Percentiles rank a stretch among this genome's conserved stretches.
Evolutionary conservation across 2,888 invertebrate species (phyloP).

Genomic region (Listrodromus nycthemerus): DNA sequence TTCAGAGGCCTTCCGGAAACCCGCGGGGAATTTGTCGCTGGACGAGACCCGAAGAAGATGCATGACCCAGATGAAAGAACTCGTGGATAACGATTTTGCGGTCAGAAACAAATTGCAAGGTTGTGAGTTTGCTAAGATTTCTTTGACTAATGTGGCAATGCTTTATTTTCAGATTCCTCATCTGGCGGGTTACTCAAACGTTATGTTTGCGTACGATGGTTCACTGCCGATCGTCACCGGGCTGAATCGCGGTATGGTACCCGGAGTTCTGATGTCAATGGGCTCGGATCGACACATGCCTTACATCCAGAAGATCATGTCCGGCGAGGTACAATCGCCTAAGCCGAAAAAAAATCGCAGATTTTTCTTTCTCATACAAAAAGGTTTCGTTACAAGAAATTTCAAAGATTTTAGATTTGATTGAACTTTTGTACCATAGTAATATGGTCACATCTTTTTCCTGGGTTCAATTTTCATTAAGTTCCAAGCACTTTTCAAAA

Average conservation of each 20-base stretch:
- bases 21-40: conserved; percentile 86
- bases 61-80: conserved; percentile 68
- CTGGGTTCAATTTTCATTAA: too few relatives aligned
- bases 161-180: conserved; percentile 60
- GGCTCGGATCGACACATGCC: conserved; percentile 85
- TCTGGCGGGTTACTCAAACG: conserved; percentile 65
- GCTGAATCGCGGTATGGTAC: conserved; percentile 85
- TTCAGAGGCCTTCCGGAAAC: conserved; percentile 91
- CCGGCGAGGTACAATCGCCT: conserved; percentile 77
- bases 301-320: conserved; percentile 78
- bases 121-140: background rate
- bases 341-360: background rate
- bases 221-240: conserved; percentile 81
- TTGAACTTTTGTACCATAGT: too few relatives aligned
- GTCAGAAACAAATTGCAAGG: conserved; percentile 60
- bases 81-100: conserved; percentile 69
- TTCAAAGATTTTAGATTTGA: too few relatives aligned
- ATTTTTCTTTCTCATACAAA: too few relatives aligned
- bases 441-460: too few relatives aligned
- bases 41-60: conserved; percentile 89
- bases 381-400: too few relatives aligned
- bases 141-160: background rate
- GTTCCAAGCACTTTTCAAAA: too few relatives aligned
- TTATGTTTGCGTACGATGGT: conserved; percentile 81
- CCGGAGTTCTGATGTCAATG: conserved; percentile 83